Evolutionary conservation across 1,140 invertebrate species (phyloP).

Genomic region (Macrocentrus cingulum): DNA sequence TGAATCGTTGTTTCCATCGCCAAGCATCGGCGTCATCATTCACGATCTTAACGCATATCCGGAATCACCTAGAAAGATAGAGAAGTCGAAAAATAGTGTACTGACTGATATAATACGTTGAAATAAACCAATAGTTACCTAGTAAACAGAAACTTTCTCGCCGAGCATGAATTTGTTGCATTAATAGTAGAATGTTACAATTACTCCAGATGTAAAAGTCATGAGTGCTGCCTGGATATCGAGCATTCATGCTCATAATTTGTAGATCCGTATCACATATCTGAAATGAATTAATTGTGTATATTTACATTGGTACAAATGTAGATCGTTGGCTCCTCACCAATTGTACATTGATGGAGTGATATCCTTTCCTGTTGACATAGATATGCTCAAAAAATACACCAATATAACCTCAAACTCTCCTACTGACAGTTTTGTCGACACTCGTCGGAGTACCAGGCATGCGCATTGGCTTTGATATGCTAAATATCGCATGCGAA

Average conservation of each 20-base stretch:
- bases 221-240: conserved; percentile 32
- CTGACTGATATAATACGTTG: no score
- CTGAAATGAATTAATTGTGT: no score
- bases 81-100: no score
- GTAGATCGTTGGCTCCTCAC: no score
- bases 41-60: conserved; percentile 47
- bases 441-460: no score
- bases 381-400: conserved; percentile 37
- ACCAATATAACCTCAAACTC: no score
- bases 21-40: conserved; percentile 43
- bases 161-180: conserved; percentile 6
- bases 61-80: conserved; percentile 37
- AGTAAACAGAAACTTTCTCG: conserved; percentile 15
- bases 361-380: conserved; percentile 43
- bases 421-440: no score
- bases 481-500: no score
- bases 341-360: conserved; percentile 43
- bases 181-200: conserved; percentile 10
- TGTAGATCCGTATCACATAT: conserved; percentile 27
- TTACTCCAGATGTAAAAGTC: conserved; percentile 33
- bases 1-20: conserved; percentile 29
- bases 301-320: no score
- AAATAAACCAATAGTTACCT: no score
- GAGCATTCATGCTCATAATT: conserved; percentile 35
- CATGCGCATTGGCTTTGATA: no score